These are phyloP conservation scores for Mustela nigripes DNA, from an alignment of 2,113 vertebrate species.

Conservation along the genomic window DNA sequence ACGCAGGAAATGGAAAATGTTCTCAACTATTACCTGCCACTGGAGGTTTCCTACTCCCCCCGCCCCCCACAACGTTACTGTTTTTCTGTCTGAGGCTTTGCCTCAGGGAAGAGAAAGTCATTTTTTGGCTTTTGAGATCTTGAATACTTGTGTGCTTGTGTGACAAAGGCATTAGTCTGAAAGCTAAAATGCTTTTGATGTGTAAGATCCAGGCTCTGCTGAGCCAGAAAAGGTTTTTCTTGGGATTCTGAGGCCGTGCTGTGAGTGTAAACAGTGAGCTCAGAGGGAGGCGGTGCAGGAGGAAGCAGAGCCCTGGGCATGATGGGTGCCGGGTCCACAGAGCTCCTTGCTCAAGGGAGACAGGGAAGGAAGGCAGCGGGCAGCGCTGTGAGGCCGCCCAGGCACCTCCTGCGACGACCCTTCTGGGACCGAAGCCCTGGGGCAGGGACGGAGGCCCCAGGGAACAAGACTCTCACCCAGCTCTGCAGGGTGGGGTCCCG, in stretches of 20 bases:
- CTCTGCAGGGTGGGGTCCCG: not conserved
- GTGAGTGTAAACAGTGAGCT: not conserved
- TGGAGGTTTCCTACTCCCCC: fast-evolving
- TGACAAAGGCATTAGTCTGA: not conserved
- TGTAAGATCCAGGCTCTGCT: not conserved
- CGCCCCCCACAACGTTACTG: fast-evolving
- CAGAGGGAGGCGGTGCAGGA: not conserved
- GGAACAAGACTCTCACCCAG: too few species aligned
- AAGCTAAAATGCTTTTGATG: not conserved
- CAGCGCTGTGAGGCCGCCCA: not conserved
- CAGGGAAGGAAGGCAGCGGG: not conserved
- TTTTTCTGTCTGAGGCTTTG: not conserved
- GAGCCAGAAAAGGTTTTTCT: not conserved
- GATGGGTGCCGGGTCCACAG: fast-evolving
- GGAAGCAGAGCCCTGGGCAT: not conserved
- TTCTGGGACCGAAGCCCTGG: not conserved
- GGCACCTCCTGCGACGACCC: fast-evolving
- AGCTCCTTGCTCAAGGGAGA: not conserved
- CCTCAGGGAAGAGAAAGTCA: not conserved
- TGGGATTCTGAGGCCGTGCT: not conserved
- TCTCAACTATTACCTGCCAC: fast-evolving
- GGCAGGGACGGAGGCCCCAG: not conserved
- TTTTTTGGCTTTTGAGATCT: not conserved
- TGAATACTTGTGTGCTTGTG: fast-evolving
- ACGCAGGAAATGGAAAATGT: fast-evolving